Conservation (phyloP, 2,113 vertebrate genomes). For the Sardina pilchardus region DNA sequence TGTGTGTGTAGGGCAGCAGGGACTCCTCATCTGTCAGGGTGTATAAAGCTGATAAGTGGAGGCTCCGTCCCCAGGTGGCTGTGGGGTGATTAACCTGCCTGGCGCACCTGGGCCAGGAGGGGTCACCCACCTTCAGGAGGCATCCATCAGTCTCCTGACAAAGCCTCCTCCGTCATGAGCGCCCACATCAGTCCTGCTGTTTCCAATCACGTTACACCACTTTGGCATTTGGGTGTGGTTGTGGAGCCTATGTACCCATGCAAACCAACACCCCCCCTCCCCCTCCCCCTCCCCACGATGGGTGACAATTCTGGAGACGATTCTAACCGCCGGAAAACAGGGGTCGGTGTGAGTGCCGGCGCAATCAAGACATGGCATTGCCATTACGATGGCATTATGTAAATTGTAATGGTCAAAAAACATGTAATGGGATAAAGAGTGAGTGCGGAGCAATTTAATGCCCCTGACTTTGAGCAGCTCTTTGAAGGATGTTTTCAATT, state of each 20-base stretch:
- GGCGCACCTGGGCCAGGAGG: neutral
- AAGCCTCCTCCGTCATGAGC: neutral
- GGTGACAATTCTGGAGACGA: constrained; percentile 41
- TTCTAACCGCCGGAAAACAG: constrained; percentile 53
- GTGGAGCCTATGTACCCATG: too few relatives aligned
- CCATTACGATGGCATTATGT: constrained; percentile 68
- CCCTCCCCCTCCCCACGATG: neutral
- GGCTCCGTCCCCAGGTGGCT: neutral
- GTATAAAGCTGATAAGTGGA: neutral
- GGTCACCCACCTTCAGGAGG: neutral
- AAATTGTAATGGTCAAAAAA: constrained; percentile 69
- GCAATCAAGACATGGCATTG: constrained; percentile 60
- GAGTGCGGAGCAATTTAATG: constrained; percentile 72
- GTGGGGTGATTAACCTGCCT: neutral
- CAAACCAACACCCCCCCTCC: neutral
- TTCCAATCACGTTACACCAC: neutral
- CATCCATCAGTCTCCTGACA: neutral
- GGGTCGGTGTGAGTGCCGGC: constrained; percentile 59
- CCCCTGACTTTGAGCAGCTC: constrained; percentile 68
- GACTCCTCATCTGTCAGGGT: neutral
- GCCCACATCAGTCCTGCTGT: neutral
- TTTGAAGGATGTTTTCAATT: constrained; percentile 80
- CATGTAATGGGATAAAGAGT: constrained; percentile 68
- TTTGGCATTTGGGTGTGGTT: neutral
- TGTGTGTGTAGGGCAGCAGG: neutral